Base-by-base conservation (phyloP, 2,888 invertebrate species). In the Acleris literana region DNA sequence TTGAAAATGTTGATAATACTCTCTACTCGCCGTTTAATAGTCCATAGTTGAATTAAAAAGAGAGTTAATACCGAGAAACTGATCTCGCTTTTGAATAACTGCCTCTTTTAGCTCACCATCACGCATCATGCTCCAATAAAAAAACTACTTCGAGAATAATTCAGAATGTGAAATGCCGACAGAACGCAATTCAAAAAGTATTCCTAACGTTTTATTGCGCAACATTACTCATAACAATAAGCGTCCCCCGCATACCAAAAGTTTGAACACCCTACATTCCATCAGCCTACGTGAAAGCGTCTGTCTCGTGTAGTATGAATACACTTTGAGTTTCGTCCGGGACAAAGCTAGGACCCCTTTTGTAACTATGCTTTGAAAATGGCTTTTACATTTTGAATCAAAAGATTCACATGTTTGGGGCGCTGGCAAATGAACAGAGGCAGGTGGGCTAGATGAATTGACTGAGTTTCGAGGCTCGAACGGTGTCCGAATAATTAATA, bases 251-350 rank as follows among this genome's bases (percentile, higher is more conserved):
- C 66, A 66, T 66, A 52, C 66, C 53, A 20, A 61, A 66, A 66
- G 57, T 66, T 66, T 66, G 57, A 66, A 66, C 65, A 56, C 65
- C 60, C 65, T 56, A 56, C 66, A 66, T 66, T 66, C 66, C 66
- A 61, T 65, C 64, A 64, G 64, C 54, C 52, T 66, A 22, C 61
- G 57, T 62, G 61, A 66, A 66, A 62, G 57, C 55, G 54, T 54
- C 46, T 29, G 53, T 44, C 54, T 43, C 66, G 53, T 66, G 57
- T 66, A 62, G 62, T 53, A 66, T 62, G 66, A 57, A 62, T 62
- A 66, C 66, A 66, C 66, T 66, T 57, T 61, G 57, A 52, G 57
- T 57, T 57, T 33, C 57, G 20, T 22, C 29, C 57, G 66, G 57
- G 57, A 61, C 62, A 25, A 46, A 59, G 63, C 22, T 57, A 44